Evolutionary conservation across 2,797 vertebrate genomes (phyloP), one percentile per base, ranked within the genome.

Genomic region (Acrossocheilus fasciatus): DNA sequence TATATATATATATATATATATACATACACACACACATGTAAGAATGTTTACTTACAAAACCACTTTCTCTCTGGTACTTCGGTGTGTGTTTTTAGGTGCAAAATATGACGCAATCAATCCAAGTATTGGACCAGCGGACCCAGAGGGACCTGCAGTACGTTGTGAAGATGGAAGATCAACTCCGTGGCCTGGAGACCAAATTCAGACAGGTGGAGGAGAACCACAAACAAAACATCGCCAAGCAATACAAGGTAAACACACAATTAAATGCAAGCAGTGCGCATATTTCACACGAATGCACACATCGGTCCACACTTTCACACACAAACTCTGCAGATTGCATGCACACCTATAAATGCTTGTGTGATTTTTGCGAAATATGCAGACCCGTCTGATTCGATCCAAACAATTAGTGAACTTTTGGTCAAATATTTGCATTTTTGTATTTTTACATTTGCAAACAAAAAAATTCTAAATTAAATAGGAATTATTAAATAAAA

Each of bases 51-150:
- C 6, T 45, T 45, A 26, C 70, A 72, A 72, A 72, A 72, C 7
- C 45, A 36, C 36, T 77, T n/a, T 6, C n/a, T 80, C 4, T 45
- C 14, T 79, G 15, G 26, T 76, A 15, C 15, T 6, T 68, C 9
- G 62, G 17, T 85, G 18, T 82, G 50, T 83, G 26, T 47, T 81
- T 91, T 12, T 93, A 99, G 98, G 98, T 99, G 95, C 98, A 99
- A 93, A 99, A 99, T 95, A 99, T 99, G 98, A 98, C 98, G 87
- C 98, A 99, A 91, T 99, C 98, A 86, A 99, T 99, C 94, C 98
- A 99, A 92, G 98, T 99, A 82, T 93, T 99, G 96, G 98, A 99
- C 94, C 97, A 98, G 96, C 92, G 98, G 90, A 99, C 98, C 69
- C 98, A 99, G 92, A 96, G 98, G 86, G 98, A 99, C 93, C 93